Conservation (phyloP, 2,113 vertebrate species). For the Elaphurus davidianus region DNA sequence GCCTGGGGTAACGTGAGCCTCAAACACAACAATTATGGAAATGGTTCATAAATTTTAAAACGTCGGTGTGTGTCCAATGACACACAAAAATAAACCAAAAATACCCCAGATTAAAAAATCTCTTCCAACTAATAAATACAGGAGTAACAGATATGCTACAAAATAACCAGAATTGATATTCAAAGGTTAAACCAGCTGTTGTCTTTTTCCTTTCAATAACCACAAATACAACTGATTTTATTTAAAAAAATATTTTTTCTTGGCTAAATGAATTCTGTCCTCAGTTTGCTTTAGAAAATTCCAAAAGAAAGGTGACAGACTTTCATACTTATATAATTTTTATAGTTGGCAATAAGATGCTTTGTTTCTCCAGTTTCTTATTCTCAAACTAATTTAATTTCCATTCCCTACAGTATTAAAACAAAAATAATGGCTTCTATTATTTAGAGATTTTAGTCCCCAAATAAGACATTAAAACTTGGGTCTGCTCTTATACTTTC, state of each 20-base stretch:
- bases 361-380: not conserved
- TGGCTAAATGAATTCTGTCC: not conserved
- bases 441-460: not conserved
- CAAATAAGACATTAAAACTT: not conserved
- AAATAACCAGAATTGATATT: not conserved
- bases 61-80: not conserved
- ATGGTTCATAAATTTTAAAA: not conserved
- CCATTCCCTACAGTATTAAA: not conserved
- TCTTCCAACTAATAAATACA: not conserved
- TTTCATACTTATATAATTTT: not conserved
- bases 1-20: accelerated
- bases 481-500: not conserved
- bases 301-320: not conserved
- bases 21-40: not conserved
- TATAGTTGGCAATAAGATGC: not conserved
- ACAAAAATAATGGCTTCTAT: not conserved
- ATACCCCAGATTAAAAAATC: not conserved
- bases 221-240: not conserved
- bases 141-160: not conserved
- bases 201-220: not conserved
- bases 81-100: not conserved
- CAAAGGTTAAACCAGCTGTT: not conserved
- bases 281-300: not conserved
- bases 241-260: not conserved
- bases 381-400: not conserved